These are phyloP conservation scores for Netelia virgata DNA, from an alignment of 2,888 invertebrate species.

Conservation along the genomic window DNA sequence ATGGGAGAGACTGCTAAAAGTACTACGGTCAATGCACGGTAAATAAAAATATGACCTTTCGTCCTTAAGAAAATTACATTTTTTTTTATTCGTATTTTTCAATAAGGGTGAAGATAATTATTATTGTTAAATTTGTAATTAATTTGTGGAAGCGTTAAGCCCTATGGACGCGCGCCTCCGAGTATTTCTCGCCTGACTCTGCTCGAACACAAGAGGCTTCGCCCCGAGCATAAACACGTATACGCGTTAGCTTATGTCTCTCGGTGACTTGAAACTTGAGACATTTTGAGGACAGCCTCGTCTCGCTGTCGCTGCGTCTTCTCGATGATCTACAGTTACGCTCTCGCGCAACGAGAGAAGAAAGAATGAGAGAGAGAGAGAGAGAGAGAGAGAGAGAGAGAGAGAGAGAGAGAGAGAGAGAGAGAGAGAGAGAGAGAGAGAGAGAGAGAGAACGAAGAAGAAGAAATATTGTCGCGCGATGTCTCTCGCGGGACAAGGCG, in stretches of 20 bases:
- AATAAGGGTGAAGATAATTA: neutral
- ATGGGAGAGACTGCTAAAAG: slow-evolving; percentile 16
- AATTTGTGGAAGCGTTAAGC: too few relatives aligned
- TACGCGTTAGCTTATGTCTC: neutral
- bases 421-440: slow-evolving; percentile 1
- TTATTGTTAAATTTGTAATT: too few relatives aligned
- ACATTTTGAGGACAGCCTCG: slow-evolving; percentile 49
- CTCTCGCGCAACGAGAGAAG: neutral
- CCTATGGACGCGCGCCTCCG: neutral
- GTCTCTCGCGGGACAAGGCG: neutral
- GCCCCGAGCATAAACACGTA: neutral
- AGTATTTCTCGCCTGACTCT: slow-evolving; percentile 5
- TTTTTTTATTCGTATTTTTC: too few relatives aligned
- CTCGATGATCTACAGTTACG: slow-evolving; percentile 20
- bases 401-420: neutral
- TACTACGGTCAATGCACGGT: slow-evolving; percentile 48
- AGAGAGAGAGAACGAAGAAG: neutral
- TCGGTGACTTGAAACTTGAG: slow-evolving; percentile 53
- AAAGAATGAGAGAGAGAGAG: neutral
- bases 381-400: neutral
- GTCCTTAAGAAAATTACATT: neutral
- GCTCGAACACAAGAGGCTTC: neutral
- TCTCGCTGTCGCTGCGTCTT: slow-evolving; percentile 26
- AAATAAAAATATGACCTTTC: neutral
- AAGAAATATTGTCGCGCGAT: slow-evolving; percentile 26